Evolutionary conservation across 2,888 invertebrate genomes (phyloP), one percentile per base, ranked within the genome.

Genomic region (Leptopterna dolabrata): DNA sequence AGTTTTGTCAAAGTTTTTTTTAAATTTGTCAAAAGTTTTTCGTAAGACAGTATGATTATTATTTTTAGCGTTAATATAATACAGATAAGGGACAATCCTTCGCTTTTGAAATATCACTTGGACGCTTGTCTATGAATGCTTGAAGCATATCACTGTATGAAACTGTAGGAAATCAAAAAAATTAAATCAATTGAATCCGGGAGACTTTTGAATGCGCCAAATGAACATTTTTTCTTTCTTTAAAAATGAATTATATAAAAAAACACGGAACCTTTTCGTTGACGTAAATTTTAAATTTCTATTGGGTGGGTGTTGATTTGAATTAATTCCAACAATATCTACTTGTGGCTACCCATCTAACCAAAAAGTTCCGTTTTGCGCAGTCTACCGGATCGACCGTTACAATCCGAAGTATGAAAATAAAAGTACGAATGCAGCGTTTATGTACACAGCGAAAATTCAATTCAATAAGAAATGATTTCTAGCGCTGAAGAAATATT

Each of bases 61-160:
- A 24, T 63, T 19, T 63, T 63, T 63, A 63, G 63, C 63, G 19
- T 63, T 63, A 63, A 51, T 81, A 47, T 55, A 29, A 63, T 63
- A 63, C 83, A 78, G 45, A n/a, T 83, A 83, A 83, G 83, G 83
- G 83, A 83, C 83, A 83, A 83, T 63, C 83, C 83, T 83, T 83
- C 43, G 83, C 83, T 70, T 83, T n/a, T 70, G 83, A 30, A 83
- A 83, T 85, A 85, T 85, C 85, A 85, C 85, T 85, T 85, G 85
- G 85, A 85, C 85, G 85, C 85, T 85, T 85, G 45, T 85, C 85
- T 85, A 85, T 85, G 85, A 85, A 85, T 85, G 85, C 85, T 29
- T 11, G 41, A 85, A 85, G 85, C 85, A 85, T 85, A 85, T 85
- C 85, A 85, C 43, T 85, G 71, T 73, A 27, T 85, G 16, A 45